These are phyloP conservation scores for Myiothlypis coronata DNA, from an alignment of 2,797 vertebrate genomes.

Conservation along the genomic window DNA sequence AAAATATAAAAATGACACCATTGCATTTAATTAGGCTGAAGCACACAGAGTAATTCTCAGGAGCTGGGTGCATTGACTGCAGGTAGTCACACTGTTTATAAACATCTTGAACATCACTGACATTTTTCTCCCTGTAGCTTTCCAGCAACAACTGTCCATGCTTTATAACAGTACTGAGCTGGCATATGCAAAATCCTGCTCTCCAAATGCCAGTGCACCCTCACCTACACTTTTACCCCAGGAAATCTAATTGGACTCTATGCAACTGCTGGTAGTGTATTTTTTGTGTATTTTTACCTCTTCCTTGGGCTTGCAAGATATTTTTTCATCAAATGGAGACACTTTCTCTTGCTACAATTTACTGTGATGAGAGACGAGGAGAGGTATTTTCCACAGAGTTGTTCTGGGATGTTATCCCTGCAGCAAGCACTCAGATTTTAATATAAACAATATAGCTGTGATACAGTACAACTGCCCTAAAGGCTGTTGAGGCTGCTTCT, in stretches of 20 bases:
- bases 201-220: background rate
- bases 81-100: background rate
- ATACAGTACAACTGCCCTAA: background rate
- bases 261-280: background rate
- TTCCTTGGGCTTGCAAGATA: background rate
- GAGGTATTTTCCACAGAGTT: background rate
- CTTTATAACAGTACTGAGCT: fast-evolving
- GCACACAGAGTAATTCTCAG: background rate
- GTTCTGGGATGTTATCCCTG: background rate
- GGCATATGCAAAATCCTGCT: background rate
- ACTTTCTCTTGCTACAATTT: background rate
- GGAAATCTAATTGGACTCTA: background rate
- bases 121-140: background rate
- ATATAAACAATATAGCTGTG: background rate
- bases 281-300: background rate
- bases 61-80: background rate
- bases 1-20: background rate
- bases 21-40: background rate
- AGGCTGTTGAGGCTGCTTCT: background rate
- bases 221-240: background rate
- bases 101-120: background rate
- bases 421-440: background rate
- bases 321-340: background rate
- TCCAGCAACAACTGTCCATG: background rate
- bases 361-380: background rate